Percentiles rank a stretch among this genome's conserved stretches.
Conservation (phyloP, 2,113 vertebrate species). For the Ifrita kowaldi region DNA sequence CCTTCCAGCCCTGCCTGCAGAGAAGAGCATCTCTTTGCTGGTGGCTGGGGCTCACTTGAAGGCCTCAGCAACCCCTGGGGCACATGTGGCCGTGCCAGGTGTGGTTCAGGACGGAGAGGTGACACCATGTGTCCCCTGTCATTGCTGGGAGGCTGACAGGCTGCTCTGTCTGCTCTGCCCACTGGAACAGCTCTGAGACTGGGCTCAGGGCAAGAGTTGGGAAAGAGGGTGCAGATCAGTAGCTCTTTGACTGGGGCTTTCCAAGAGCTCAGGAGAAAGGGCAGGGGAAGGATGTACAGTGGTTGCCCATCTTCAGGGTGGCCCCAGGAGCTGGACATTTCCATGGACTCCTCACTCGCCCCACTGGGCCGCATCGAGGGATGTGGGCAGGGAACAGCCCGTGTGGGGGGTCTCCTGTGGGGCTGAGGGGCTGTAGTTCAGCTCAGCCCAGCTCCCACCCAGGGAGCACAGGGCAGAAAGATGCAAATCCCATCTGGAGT, state of each 20-base stretch:
- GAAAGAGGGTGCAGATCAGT: background rate
- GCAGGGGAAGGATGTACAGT: background rate
- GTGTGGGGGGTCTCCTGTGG: accelerated
- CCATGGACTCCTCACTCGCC: accelerated
- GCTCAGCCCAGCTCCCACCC: background rate
- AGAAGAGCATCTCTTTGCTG: background rate
- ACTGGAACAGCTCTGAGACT: background rate
- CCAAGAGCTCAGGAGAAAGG: background rate
- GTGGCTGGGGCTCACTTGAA: background rate
- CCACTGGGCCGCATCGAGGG: background rate
- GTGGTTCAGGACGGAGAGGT: background rate
- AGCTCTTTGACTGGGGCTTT: background rate
- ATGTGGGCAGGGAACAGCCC: background rate
- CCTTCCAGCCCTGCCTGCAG: background rate
- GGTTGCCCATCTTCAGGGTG: background rate
- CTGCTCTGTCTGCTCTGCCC: background rate
- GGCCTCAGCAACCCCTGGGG: accelerated
- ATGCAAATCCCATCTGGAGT: background rate
- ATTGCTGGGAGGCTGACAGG: background rate
- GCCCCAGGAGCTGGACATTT: background rate
- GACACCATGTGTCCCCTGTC: background rate
- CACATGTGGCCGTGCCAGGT: accelerated
- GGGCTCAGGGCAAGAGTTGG: background rate
- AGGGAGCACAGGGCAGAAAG: background rate
- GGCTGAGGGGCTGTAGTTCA: background rate